A percentile compares a stretch with the other conserved stretches of the same genome.
phyloP scores from a whole-genome alignment of 1,140 invertebrate genomes.

The Gryllus bimaculatus region DNA sequence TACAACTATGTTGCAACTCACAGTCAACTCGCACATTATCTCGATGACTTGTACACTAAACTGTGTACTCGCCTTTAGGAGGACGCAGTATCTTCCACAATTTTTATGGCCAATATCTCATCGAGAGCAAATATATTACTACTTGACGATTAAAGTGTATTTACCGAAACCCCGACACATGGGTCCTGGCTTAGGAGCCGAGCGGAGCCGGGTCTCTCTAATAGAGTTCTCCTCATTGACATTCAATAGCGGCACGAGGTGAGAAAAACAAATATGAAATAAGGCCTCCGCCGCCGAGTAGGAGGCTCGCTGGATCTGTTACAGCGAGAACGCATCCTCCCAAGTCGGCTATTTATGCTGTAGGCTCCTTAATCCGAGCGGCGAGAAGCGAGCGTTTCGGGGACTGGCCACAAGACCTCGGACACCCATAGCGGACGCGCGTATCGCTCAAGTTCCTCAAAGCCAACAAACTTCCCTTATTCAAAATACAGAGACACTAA shows the following conservation, averaged over 20 bases:
- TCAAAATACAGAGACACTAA: too few relatives aligned
- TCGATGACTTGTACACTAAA: background rate
- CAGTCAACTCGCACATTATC: background rate
- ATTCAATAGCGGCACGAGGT: background rate
- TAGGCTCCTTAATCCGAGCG: too few relatives aligned
- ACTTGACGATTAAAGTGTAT: background rate
- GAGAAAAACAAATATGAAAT: constrained; percentile 3
- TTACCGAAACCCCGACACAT: background rate
- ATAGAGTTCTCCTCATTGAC: background rate
- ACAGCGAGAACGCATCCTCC: too few relatives aligned
- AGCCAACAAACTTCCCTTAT: too few relatives aligned
- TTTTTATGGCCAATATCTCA: background rate
- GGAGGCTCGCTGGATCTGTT: too few relatives aligned
- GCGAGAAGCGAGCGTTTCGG: too few relatives aligned
- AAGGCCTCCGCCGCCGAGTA: background rate
- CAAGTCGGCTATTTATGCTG: too few relatives aligned
- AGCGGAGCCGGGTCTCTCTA: background rate
- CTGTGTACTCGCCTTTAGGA: too few relatives aligned
- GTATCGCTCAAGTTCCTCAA: too few relatives aligned
- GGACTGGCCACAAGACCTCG: too few relatives aligned
- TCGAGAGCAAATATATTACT: background rate
- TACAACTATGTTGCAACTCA: background rate
- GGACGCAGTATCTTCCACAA: background rate
- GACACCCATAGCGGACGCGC: too few relatives aligned
- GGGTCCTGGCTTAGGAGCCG: background rate